phyloP scores from a whole-genome alignment of 2,888 invertebrate species.

The Troglohyphantes excavatus region DNA sequence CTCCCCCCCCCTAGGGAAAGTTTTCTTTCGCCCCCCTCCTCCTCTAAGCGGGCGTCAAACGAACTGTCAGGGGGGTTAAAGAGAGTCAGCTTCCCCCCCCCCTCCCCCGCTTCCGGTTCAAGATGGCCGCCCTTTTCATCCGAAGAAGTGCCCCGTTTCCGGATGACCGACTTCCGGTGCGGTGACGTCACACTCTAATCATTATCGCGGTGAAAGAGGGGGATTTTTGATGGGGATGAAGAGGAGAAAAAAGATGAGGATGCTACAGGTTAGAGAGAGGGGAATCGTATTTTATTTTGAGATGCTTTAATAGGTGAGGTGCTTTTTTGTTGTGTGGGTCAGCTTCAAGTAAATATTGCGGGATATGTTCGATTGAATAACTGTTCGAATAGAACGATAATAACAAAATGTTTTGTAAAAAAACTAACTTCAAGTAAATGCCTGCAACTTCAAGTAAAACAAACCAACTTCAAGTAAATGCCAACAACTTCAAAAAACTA shows the following conservation, averaged over 20 bases:
- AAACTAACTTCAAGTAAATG: too few species aligned
- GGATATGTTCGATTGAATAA: too few species aligned
- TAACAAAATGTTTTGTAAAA: too few species aligned
- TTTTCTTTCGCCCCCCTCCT: background rate
- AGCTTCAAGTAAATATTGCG: too few species aligned
- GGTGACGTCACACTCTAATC: slow-evolving; percentile 51
- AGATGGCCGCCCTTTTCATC: slow-evolving; percentile 76
- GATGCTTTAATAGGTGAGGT: background rate
- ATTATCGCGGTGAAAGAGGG: slow-evolving; percentile 35
- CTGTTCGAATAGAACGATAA: too few species aligned
- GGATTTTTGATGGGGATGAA: background rate
- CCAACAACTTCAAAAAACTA: too few species aligned
- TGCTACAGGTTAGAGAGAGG: background rate
- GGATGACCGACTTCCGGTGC: slow-evolving; percentile 74
- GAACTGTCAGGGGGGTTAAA: slow-evolving; percentile 57
- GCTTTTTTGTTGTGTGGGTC: too few species aligned
- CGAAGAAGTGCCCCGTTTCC: slow-evolving; percentile 76
- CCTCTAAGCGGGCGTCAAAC: slow-evolving; percentile 32
- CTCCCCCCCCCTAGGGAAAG: too few species aligned
- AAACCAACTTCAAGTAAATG: too few species aligned
- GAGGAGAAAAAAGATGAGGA: background rate
- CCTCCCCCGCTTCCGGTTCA: slow-evolving; percentile 53
- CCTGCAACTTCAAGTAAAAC: too few species aligned
- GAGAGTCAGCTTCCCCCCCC: background rate
- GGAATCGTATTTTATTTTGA: background rate